Conservation (phyloP, 2,797 vertebrate genomes). For the Loris lydekkerianus region DNA sequence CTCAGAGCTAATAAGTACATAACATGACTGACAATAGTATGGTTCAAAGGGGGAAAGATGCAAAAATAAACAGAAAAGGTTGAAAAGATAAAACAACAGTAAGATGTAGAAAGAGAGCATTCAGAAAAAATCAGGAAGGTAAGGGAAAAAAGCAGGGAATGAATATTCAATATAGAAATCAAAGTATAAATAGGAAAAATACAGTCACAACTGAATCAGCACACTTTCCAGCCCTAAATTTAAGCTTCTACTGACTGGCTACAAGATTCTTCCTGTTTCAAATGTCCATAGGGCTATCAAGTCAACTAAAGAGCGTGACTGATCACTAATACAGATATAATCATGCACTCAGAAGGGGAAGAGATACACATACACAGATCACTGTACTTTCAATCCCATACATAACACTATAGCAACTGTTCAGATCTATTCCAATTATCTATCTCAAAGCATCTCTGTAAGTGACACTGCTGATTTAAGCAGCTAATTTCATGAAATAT, state of each 20-base stretch:
- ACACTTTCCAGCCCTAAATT: slow-evolving; percentile 7
- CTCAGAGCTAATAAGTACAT: neutral
- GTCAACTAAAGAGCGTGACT: neutral
- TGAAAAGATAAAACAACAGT: slow-evolving; percentile 39
- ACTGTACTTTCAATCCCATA: neutral
- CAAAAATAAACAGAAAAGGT: slow-evolving; percentile 7
- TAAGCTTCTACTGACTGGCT: neutral
- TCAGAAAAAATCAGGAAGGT: slow-evolving; percentile 15
- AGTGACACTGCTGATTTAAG: slow-evolving; percentile 11
- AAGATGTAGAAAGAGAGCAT: neutral
- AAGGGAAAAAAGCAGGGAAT: neutral
- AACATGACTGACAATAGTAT: neutral
- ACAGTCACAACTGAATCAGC: neutral
- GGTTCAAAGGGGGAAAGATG: neutral
- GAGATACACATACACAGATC: neutral
- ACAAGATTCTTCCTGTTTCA: neutral
- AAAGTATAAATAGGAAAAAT: neutral
- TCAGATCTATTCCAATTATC: neutral
- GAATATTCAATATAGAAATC: fast-evolving
- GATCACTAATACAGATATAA: neutral
- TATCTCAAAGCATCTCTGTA: slow-evolving; percentile 5
- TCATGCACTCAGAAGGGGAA: neutral
- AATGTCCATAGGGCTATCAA: neutral
- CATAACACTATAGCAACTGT: neutral
- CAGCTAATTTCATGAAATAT: neutral